Conservation (phyloP, 1,140 invertebrate species). For the Dinothrombium tinctorium region DNA sequence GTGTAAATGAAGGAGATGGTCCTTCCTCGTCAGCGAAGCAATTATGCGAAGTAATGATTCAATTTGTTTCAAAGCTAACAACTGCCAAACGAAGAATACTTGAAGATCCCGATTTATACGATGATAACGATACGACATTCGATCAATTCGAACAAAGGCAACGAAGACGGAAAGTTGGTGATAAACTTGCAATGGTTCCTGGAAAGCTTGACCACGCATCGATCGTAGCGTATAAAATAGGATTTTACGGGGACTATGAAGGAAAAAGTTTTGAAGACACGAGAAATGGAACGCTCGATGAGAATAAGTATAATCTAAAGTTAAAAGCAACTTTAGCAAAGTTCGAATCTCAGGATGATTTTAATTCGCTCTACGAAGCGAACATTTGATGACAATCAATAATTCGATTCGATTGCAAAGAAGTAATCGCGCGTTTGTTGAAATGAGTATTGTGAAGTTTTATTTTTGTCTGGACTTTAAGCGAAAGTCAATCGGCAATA, state of each 20-base stretch:
- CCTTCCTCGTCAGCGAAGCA: constrained; percentile 29
- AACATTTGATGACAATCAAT: too few species aligned
- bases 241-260: constrained; percentile 6
- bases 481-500: too few species aligned
- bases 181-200: constrained; percentile 46
- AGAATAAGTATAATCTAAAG: constrained; percentile 7
- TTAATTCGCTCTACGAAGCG: neutral
- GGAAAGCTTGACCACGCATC: constrained; percentile 84
- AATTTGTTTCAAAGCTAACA: constrained; percentile 39
- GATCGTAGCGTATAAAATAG: constrained; percentile 14
- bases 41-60: constrained; percentile 45
- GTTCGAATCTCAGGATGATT: constrained; percentile 9
- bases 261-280: neutral
- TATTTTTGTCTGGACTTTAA: too few species aligned
- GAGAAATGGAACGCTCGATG: constrained; percentile 1
- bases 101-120: constrained; percentile 56
- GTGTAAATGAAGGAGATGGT: constrained; percentile 31
- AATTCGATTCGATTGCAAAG: too few species aligned
- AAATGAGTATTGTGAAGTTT: too few species aligned
- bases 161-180: constrained; percentile 39
- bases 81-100: constrained; percentile 48
- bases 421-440: too few species aligned
- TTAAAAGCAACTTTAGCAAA: constrained; percentile 10
- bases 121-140: constrained; percentile 23
- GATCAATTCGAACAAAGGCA: constrained; percentile 27